Conservation (phyloP, 2,113 vertebrate genomes). For the Leucosticte australis region DNA sequence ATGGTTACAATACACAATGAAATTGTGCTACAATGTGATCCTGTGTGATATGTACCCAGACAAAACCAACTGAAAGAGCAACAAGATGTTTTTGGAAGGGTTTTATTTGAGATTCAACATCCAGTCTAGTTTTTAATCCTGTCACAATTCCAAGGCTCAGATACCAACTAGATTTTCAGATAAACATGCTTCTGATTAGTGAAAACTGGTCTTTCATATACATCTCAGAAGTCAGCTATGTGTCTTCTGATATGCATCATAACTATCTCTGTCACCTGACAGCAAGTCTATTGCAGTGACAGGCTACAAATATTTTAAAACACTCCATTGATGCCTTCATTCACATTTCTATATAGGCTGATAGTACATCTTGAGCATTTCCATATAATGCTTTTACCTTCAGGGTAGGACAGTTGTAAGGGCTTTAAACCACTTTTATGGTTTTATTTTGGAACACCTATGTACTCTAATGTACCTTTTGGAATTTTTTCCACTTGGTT, state of each 20-base stretch:
- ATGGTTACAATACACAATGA: background rate
- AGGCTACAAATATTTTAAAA: background rate
- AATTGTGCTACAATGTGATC: background rate
- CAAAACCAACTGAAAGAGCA: background rate
- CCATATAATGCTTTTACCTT: background rate
- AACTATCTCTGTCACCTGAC: background rate
- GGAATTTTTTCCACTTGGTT: background rate
- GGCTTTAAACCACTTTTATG: background rate
- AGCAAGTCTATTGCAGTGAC: background rate
- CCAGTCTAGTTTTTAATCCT: background rate
- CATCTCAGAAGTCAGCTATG: background rate
- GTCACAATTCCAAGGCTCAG: background rate
- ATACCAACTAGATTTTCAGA: background rate
- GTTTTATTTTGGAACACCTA: background rate
- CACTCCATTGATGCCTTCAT: background rate
- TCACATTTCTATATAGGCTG: background rate
- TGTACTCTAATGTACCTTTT: background rate
- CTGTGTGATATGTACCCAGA: fast-evolving
- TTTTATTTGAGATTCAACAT: background rate
- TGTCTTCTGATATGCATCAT: background rate
- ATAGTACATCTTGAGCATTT: background rate
- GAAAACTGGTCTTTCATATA: background rate
- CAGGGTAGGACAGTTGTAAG: background rate
- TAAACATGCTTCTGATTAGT: background rate
- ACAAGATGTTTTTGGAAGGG: background rate